Conservation (phyloP, 2,888 invertebrate genomes). For the Chironomus tentans region DNA sequence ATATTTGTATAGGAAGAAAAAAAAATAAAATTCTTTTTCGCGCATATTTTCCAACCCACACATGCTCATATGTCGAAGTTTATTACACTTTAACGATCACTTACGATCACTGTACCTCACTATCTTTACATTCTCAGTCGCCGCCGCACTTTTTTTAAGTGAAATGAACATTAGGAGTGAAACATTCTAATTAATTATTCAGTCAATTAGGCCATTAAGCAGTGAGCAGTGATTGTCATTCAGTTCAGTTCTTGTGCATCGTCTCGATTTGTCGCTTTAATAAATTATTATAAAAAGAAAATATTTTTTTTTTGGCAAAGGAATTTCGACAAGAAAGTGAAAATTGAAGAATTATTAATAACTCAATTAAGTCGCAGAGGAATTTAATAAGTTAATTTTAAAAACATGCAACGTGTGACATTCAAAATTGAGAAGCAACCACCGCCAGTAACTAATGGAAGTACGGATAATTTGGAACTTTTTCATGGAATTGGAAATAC, state of each 20-base stretch:
- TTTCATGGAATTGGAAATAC: slow-evolving; percentile 24
- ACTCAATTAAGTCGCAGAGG: neutral
- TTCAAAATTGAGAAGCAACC: slow-evolving; percentile 21
- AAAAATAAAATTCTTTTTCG: neutral
- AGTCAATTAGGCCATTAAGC: slow-evolving; percentile 24
- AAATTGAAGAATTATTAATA: too few relatives aligned
- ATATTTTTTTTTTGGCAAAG: neutral
- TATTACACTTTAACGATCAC: slow-evolving; percentile 25
- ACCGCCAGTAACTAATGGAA: neutral
- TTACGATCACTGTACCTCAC: slow-evolving; percentile 8
- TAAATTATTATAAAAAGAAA: slow-evolving; percentile 8
- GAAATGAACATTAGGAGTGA: slow-evolving; percentile 7
- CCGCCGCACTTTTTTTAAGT: neutral
- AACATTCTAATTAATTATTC: slow-evolving; percentile 26
- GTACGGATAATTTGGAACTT: slow-evolving; percentile 8
- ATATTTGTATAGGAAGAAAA: neutral
- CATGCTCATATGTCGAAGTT: slow-evolving; percentile 6
- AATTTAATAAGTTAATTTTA: neutral
- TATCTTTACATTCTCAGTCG: neutral
- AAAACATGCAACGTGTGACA: slow-evolving; percentile 8
- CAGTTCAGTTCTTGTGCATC: slow-evolving; percentile 6
- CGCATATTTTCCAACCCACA: slow-evolving; percentile 15
- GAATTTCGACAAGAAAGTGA: too few relatives aligned
- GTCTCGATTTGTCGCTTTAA: neutral
- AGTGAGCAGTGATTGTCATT: slow-evolving; percentile 5